Base-by-base conservation (phyloP, 2,113 vertebrate genomes). In the Tychaedon coryphoeus region DNA sequence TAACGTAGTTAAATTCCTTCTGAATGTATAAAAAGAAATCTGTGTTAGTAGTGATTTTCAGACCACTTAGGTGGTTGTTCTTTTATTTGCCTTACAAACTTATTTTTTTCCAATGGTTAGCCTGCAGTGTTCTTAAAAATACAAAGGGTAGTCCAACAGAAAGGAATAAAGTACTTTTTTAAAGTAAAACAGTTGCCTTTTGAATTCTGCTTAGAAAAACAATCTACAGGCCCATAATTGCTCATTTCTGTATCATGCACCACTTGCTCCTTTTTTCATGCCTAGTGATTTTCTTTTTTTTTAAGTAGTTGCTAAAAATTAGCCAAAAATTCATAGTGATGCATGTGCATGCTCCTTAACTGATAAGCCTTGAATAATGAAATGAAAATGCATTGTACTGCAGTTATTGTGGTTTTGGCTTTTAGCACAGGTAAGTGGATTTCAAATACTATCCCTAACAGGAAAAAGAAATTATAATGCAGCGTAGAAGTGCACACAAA, bases 311-410 rank as follows among this genome's bases (percentile, higher is more conserved):
- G 73, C 94, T 97, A 78, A 84, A 84, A 66, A 53, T 14, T 89
- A 67, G 69, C 92, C 97, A 67, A 86, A 84, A 61, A 62, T 9
- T 82, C 70, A 57, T 82, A 72, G 51, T 74, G 89, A 75, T 96
- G 98, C 97, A 98, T 97, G 97, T 97, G 97, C 97, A 97, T 98
- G 97, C 76, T 95, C 36, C 74, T 92, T 96, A 90, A 88, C 69
- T 93, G 67, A 73, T 74, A 70, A 86, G 23, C 77, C 96, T 94
- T 57, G 92, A 92, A 80, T 67, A 90, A 50, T 92, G 51, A 94
- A 90, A 77, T 76, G 58, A 93, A 81, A 93, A 95, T 82, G 56
- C 29, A 34, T 95, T 97, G 18, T 93, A 89, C 96, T 97, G 65
- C 75, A 95, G 58, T 71, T 78, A 6, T 92, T 87, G 50, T 96